Evolutionary conservation across 2,113 vertebrate species (phyloP).

Genomic region (Columba janthina): DNA sequence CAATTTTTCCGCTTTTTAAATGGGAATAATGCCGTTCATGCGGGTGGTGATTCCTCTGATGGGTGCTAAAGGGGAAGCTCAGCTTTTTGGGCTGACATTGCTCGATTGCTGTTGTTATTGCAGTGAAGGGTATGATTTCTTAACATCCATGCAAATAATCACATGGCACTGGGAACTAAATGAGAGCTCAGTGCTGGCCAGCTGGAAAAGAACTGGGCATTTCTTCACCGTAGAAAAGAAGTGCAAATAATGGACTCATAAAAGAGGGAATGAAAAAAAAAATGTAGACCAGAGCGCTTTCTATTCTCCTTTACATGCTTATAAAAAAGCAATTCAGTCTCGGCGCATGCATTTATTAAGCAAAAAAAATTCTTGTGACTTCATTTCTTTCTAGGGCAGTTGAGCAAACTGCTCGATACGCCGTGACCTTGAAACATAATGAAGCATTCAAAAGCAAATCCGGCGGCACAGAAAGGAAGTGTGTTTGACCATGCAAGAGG

Average conservation of each 20-base stretch:
- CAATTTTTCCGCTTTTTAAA: neutral
- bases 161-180: neutral
- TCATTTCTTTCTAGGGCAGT: neutral
- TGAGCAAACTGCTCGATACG: neutral
- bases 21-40: rapidly evolving
- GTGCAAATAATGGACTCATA: neutral
- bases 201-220: neutral
- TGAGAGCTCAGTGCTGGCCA: neutral
- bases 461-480: slow-evolving; percentile 4
- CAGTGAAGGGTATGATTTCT: neutral
- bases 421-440: slow-evolving; percentile 50
- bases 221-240: neutral
- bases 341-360: neutral
- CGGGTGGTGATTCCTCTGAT: neutral
- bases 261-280: neutral
- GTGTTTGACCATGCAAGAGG: slow-evolving; percentile 10
- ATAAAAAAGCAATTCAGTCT: neutral
- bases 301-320: neutral
- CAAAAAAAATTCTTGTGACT: neutral
- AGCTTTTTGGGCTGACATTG: neutral
- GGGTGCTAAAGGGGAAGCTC: neutral
- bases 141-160: neutral
- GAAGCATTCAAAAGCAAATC: slow-evolving; percentile 58
- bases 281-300: rapidly evolving
- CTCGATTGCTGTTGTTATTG: rapidly evolving